Conservation (phyloP, 2,113 vertebrate species). For the Hemicordylus capensis region DNA sequence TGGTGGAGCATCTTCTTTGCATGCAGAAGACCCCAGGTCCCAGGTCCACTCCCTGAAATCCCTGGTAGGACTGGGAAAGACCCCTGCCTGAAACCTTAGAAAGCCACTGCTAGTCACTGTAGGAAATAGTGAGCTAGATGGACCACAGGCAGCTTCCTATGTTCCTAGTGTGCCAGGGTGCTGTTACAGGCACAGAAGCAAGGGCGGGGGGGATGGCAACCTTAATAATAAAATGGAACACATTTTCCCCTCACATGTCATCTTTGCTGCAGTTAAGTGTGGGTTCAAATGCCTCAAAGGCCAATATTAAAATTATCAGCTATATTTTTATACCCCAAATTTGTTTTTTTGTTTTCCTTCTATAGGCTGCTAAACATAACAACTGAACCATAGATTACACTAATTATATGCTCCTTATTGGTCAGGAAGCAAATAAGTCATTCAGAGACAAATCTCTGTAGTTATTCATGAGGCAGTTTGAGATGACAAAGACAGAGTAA, state of each 20-base stretch:
- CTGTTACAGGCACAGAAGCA: not conserved
- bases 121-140: too few species aligned
- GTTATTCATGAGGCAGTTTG: conserved; percentile 78
- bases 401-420: conserved; percentile 84
- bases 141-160: too few species aligned
- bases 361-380: conserved; percentile 66
- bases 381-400: conserved; percentile 79
- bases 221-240: not conserved
- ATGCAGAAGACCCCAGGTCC: too few species aligned
- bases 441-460: conserved; percentile 79
- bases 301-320: conserved; percentile 77
- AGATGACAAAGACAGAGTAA: conserved; percentile 81
- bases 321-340: conserved; percentile 74
- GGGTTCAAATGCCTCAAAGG: conserved; percentile 70
- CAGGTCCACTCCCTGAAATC: too few species aligned
- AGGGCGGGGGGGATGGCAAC: not conserved
- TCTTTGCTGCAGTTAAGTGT: conserved; percentile 75
- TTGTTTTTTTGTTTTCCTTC: conserved; percentile 70
- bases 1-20: too few species aligned
- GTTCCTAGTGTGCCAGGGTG: not conserved
- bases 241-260: conserved; percentile 64
- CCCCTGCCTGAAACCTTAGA: too few species aligned
- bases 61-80: too few species aligned
- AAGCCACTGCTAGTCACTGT: too few species aligned
- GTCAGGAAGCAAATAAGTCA: conserved; percentile 78